Base-by-base conservation (phyloP, 2,113 vertebrate genomes). In the Herpailurus yagouaroundi region DNA sequence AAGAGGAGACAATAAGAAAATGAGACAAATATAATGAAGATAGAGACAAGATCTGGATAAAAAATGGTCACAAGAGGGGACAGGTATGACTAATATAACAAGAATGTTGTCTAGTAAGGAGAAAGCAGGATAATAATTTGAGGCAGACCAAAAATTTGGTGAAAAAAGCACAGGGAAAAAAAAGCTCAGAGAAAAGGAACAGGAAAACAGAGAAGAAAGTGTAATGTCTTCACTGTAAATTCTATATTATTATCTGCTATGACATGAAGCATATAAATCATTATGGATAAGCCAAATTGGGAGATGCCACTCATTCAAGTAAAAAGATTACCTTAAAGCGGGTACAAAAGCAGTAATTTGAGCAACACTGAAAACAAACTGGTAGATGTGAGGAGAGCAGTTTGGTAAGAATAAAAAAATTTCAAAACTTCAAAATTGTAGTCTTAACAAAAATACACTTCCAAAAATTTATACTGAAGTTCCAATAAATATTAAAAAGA, bases 371-470 rank as follows among this genome's bases (percentile, higher is more conserved):
- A 87, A 96, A 89, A 29, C 29, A 52, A 66, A n/a, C 60, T 82
- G 48, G 60, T 38, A 96, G 64, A 41, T 80, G 57, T 71, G 27
- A 27, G 73, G 45, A 82, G 4, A 52, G 12, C 50, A 89, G 68
- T 68, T 14, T 89, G 25, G 31, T 19, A 85, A 89, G 9, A 73
- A 10, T 89, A 23, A 83, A 89, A 89, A 95, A 45, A 60, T 83
- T 89, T 74, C 45, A 45, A 45, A 45, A 45, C 45, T 45, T 45
- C 45, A 45, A 45, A 45, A 45, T 45, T 45, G 45, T 45, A 57
- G 23, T 83, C 10, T 83, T 94, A 91, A 87, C 4, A 93, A 94
- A 71, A 94, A 73, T 94, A 66, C 36, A 64, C 84, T 93, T 57
- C n/a, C 23, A 84, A 94, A 41, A 94, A 64, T 71, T 64, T 71